Percentiles rank a stretch among this genome's conserved stretches.
Evolutionary conservation across 2,113 vertebrate genomes (phyloP).

Genomic region (Epinephelus fuscoguttatus): DNA sequence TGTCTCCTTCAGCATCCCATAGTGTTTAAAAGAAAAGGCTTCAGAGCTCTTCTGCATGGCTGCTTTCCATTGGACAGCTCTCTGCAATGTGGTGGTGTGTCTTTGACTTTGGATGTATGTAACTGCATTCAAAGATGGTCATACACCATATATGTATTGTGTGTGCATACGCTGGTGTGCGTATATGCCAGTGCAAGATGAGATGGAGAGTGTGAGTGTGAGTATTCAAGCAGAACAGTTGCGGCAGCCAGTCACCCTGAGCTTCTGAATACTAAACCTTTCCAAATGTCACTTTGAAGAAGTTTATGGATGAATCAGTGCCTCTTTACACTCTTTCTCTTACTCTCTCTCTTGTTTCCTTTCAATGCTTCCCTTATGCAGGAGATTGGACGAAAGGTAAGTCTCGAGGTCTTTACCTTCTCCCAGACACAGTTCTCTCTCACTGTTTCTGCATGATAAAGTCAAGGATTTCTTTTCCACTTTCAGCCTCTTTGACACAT

Average conservation of each 20-base stretch:
- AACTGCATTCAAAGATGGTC: slow-evolving; percentile 4
- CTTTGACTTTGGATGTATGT: slow-evolving; percentile 7
- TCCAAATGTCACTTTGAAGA: slow-evolving; percentile 67
- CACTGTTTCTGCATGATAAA: slow-evolving; percentile 23
- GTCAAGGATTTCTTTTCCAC: slow-evolving; percentile 19
- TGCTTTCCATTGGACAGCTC: slow-evolving; percentile 21
- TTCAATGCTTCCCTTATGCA: slow-evolving; percentile 54
- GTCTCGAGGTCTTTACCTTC: slow-evolving; percentile 32
- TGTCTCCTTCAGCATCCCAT: slow-evolving; percentile 36
- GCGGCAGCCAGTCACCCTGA: slow-evolving; percentile 56
- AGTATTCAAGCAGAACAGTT: slow-evolving; percentile 52
- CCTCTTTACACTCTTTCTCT: slow-evolving; percentile 34
- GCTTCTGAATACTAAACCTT: slow-evolving; percentile 59
- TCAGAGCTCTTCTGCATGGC: slow-evolving; percentile 29
- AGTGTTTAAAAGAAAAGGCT: slow-evolving; percentile 39
- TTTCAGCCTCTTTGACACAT: slow-evolving; percentile 29
- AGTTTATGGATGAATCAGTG: slow-evolving; percentile 67
- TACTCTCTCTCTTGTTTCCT: slow-evolving; percentile 35
- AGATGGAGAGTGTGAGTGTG: slow-evolving; percentile 40
- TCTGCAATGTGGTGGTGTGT: slow-evolving; percentile 4
- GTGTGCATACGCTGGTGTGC: slow-evolving; percentile 11
- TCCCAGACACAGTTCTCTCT: neutral
- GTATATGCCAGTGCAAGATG: slow-evolving; percentile 10
- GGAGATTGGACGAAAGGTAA: slow-evolving; percentile 67
- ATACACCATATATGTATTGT: neutral